A percentile compares a stretch with the other conserved stretches of the same genome.
Conservation (phyloP, 2,113 vertebrate genomes). For the Hemiprocne comata region DNA sequence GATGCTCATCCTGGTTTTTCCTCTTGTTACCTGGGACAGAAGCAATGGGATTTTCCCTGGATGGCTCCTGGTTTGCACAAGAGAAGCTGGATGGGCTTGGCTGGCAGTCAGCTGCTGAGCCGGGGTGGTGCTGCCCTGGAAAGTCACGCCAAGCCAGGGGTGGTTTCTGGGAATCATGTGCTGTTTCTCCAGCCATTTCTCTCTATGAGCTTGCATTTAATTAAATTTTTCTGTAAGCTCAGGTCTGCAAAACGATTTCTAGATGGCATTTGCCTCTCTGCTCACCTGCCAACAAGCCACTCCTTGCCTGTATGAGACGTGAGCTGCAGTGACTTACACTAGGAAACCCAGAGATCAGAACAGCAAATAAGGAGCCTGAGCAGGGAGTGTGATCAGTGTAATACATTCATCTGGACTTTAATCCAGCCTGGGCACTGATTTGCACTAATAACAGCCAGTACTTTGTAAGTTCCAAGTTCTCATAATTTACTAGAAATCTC, state of each 20-base stretch:
- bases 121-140: background rate
- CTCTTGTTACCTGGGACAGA: background rate
- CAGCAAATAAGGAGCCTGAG: background rate
- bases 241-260: background rate
- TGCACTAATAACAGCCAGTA: background rate
- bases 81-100: background rate
- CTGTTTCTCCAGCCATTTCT: background rate
- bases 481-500: background rate
- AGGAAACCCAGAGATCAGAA: background rate
- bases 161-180: background rate
- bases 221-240: background rate
- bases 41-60: background rate
- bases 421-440: background rate
- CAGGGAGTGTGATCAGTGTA: background rate
- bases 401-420: background rate
- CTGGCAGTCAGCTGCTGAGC: background rate
- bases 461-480: background rate
- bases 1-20: background rate
- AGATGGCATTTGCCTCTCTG: background rate
- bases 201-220: background rate
- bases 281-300: background rate
- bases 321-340: background rate
- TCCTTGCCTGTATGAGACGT: background rate
- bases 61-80: background rate
- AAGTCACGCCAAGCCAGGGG: background rate